These are phyloP conservation scores for Neoitamus cyanurus DNA, from an alignment of 2,888 invertebrate species.

Conservation along the genomic window DNA sequence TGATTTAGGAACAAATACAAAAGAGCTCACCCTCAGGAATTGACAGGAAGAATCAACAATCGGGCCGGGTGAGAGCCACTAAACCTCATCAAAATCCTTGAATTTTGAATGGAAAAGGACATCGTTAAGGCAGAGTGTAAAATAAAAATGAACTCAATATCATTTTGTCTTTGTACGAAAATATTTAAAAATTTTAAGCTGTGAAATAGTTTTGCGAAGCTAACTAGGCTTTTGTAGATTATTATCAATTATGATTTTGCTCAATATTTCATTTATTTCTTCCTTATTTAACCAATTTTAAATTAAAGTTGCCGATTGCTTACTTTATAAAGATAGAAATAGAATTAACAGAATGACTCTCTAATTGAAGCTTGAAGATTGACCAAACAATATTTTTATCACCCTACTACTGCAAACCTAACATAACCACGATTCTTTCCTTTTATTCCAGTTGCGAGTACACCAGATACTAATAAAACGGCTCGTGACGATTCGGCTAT, in stretches of 20 bases:
- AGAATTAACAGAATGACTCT: neutral
- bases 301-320: neutral
- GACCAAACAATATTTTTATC: too few relatives aligned
- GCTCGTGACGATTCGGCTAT: conserved; percentile 70
- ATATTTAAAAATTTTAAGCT: too few relatives aligned
- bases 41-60: too few relatives aligned
- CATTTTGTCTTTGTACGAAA: too few relatives aligned
- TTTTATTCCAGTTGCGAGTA: conserved; percentile 82
- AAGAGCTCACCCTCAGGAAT: too few relatives aligned
- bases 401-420: neutral
- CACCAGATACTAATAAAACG: conserved; percentile 74
- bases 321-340: neutral
- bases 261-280: neutral
- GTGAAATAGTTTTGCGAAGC: neutral
- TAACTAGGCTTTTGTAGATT: neutral
- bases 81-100: too few relatives aligned
- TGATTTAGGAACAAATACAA: too few relatives aligned
- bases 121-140: too few relatives aligned
- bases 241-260: too few relatives aligned
- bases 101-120: too few relatives aligned
- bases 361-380: neutral
- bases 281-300: neutral
- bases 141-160: too few relatives aligned
- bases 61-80: too few relatives aligned
- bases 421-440: neutral